Evolutionary conservation across 2,113 vertebrate genomes (phyloP), one percentile per base, ranked within the genome.

Genomic region (Ahaetulla prasina): DNA sequence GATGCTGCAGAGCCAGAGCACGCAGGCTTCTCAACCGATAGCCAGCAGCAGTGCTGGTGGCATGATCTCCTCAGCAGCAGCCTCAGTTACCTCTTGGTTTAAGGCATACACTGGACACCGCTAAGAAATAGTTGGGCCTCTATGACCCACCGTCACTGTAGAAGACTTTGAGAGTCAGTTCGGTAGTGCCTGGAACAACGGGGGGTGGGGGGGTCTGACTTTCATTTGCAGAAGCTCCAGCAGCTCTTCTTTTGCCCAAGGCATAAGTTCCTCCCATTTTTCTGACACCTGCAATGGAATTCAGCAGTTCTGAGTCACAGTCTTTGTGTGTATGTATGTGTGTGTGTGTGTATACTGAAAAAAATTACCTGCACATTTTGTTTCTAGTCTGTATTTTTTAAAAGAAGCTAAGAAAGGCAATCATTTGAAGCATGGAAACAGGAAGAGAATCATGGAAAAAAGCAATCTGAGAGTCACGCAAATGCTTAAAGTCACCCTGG

Each of bases 71-170:
- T 99, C 99, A 0, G 99, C 99, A 0, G 99, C 99, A 0, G 99
- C 99, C 87, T 99, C 99, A 0, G 99, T 99, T 91, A 98, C 99
- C 22, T 99, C 99, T 27, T 99, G 99, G 99, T 96, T 99, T 94
- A 98, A 98, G 92, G 98, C 98, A 0, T 99, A 99, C 97, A 99
- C 99, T 0, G 99, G 99, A 22, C 99, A 99, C 93, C 99, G 99
- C 94, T 99, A 97, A 97, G 80, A n/a, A 39, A 0, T 0, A 16
- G 25, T 0, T 0, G 12, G 93, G 85, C 43, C 53, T 45, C 1
- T 39, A 1, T 9, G 9, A 10, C 1, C 88, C 54, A 0, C 0
- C 93, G 20, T 14, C 7, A 55, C 95, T 93, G 88, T 92, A 94
- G 96, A 52, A 86, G 92, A 84, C 94, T 89, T 87, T 12, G 25